A percentile compares a stretch with the other conserved stretches of the same genome.
phyloP scores from a whole-genome alignment of 1,140 invertebrate genomes.

The Bombus superbus region DNA sequence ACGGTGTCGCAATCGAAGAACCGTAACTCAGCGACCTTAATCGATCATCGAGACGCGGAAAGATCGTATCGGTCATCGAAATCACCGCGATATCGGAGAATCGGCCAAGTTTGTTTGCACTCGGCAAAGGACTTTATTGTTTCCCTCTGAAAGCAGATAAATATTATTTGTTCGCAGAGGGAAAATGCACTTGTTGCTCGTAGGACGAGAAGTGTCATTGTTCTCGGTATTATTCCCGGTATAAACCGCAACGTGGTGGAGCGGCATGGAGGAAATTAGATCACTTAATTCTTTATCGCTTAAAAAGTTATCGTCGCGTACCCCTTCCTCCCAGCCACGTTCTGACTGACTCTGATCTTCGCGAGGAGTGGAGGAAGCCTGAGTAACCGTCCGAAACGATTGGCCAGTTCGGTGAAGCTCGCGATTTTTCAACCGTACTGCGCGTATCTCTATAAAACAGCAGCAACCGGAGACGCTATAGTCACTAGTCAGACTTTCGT shows the following conservation, averaged over 20 bases:
- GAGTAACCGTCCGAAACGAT: constrained; percentile 33
- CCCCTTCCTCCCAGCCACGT: constrained; percentile 33
- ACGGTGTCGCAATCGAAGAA: not conserved
- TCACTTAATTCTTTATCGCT: constrained; percentile 60
- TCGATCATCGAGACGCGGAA: not conserved
- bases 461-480: not conserved
- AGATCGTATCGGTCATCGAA: not conserved
- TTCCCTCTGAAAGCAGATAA: not conserved
- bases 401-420: constrained; percentile 39
- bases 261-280: constrained; percentile 55
- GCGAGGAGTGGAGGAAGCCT: constrained; percentile 50
- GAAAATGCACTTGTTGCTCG: not conserved
- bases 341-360: not conserved
- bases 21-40: not conserved
- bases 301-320: constrained; percentile 61
- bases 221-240: too few species aligned
- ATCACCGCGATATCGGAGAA: not conserved
- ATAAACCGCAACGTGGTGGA: constrained; percentile 42
- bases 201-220: too few species aligned
- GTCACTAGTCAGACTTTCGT: constrained; percentile 32
- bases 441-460: constrained; percentile 58
- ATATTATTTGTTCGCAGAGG: not conserved
- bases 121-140: not conserved
- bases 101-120: not conserved
- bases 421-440: constrained; percentile 43